Conservation (phyloP, 2,113 vertebrate species). For the Lucifuga dentata region DNA sequence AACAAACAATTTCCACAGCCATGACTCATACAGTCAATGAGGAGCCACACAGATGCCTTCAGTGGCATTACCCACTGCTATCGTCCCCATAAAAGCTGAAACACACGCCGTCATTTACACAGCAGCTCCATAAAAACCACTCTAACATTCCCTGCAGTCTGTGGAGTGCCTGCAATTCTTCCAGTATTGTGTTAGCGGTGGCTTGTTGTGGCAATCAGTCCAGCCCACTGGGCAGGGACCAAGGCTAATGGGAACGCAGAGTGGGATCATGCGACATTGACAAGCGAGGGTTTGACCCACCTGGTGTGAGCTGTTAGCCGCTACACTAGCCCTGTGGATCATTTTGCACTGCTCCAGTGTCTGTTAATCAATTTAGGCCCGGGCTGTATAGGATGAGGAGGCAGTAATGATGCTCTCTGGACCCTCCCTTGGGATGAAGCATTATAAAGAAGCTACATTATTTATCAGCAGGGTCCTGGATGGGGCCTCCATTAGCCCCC, state of each 20-base stretch:
- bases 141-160: conserved; percentile 49
- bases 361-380: conserved; percentile 99
- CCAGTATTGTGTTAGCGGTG: conserved; percentile 57
- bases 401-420: conserved; percentile 99
- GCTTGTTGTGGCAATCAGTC: conserved; percentile 68
- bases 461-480: conserved; percentile 97
- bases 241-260: conserved; percentile 68
- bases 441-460: conserved; percentile 99
- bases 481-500: conserved; percentile 95
- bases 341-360: conserved; percentile 96
- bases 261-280: conserved; percentile 67
- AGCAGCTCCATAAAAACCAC: conserved; percentile 66
- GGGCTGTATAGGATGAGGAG: conserved; percentile 91
- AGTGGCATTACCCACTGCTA: conserved; percentile 36
- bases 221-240: conserved; percentile 49
- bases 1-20: background rate
- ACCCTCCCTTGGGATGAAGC: conserved; percentile 88
- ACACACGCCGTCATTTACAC: conserved; percentile 65
- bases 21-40: conserved; percentile 19
- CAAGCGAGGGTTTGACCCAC: conserved; percentile 68
- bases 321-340: conserved; percentile 93
- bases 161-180: conserved; percentile 15
- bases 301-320: conserved; percentile 73
- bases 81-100: conserved; percentile 58
- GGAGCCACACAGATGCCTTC: conserved; percentile 40